Evolutionary conservation across 64 coral and sea anemone genomes (phyloP).

Genomic region (Astreopora myriophthalma): DNA sequence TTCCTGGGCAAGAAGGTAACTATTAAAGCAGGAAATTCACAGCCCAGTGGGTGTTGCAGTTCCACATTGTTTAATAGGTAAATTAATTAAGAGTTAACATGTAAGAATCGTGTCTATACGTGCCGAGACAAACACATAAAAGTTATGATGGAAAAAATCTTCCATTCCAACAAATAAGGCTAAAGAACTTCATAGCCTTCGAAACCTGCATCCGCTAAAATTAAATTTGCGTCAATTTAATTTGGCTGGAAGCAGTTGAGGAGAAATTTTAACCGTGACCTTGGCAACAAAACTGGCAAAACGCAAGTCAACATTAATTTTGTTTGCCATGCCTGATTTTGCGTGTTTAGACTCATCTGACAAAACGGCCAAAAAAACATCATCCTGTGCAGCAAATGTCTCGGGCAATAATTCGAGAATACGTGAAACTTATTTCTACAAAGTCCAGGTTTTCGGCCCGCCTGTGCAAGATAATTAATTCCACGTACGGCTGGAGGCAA

Average conservation of each 20-base stretch:
- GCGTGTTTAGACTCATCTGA: background rate
- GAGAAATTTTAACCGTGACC: no score
- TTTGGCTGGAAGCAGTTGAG: background rate
- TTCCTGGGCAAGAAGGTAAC: no score
- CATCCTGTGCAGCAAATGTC: background rate
- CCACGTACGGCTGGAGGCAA: slow-evolving; percentile 15
- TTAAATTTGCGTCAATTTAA: background rate
- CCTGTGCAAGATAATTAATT: slow-evolving; percentile 5
- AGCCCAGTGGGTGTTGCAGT: background rate
- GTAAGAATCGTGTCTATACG: background rate
- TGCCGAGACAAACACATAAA: background rate
- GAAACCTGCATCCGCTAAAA: background rate
- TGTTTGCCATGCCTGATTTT: background rate
- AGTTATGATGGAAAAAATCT: background rate
- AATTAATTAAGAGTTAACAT: slow-evolving; percentile 6
- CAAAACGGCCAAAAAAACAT: background rate
- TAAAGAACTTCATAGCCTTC: background rate
- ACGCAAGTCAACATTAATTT: background rate
- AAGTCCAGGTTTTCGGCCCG: background rate
- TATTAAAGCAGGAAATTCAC: background rate
- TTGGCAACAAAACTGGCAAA: background rate
- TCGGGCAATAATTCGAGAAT: background rate
- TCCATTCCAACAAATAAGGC: background rate
- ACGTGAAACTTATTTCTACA: background rate
- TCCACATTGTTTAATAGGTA: background rate